These are phyloP conservation scores for Oreocharis arfaki DNA, from an alignment of 2,113 vertebrate species.

Conservation along the genomic window DNA sequence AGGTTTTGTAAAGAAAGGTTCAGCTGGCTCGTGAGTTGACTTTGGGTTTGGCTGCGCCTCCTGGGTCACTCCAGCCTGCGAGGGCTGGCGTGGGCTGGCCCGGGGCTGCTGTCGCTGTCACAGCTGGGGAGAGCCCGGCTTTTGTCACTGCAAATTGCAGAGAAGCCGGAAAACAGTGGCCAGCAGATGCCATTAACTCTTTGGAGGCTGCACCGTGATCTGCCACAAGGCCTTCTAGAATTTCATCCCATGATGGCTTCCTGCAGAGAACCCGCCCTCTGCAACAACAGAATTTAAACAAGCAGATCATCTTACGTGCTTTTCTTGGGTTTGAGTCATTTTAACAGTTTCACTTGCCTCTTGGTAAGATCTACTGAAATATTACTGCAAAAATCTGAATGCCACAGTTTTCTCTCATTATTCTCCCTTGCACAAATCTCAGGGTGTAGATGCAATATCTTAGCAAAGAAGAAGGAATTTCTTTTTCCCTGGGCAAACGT, in stretches of 20 bases:
- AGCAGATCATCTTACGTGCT: background rate
- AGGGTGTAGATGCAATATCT: background rate
- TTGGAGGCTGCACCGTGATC: accelerated
- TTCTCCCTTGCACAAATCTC: background rate
- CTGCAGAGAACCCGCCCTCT: background rate
- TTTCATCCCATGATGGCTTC: background rate
- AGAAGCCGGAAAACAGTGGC: background rate
- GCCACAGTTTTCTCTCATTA: background rate
- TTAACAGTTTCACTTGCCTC: background rate
- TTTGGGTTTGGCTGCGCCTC: conserved; percentile 31
- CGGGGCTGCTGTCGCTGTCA: background rate
- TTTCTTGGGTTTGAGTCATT: background rate
- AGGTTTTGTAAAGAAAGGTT: conserved; percentile 59
- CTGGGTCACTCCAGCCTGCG: background rate
- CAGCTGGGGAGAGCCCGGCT: background rate
- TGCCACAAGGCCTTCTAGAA: background rate
- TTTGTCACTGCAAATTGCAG: background rate
- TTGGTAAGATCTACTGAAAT: background rate
- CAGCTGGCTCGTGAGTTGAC: background rate
- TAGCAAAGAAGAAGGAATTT: background rate
- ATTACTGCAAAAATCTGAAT: background rate
- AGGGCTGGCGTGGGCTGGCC: background rate
- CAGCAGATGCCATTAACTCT: background rate
- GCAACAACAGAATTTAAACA: background rate
- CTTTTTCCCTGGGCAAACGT: background rate